Conservation (phyloP, 2,113 vertebrate species). For the Tenebrosternarchus preto region DNA sequence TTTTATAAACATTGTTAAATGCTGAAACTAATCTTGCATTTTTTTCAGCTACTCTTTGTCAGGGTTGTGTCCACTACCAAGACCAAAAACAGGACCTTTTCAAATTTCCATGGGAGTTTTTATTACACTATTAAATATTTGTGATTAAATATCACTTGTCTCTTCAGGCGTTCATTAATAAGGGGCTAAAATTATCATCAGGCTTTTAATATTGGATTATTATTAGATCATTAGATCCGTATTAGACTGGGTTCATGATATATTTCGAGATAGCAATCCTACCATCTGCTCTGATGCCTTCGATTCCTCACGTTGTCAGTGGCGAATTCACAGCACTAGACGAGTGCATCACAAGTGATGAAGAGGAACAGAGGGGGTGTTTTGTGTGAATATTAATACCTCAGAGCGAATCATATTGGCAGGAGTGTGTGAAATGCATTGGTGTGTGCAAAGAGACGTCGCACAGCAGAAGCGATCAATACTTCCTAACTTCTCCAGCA, state of each 20-base stretch:
- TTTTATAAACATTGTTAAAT: too few species aligned
- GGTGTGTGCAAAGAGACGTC: slow-evolving; percentile 17
- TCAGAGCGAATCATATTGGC: slow-evolving; percentile 31
- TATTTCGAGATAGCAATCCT: slow-evolving; percentile 20
- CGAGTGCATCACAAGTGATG: not conserved
- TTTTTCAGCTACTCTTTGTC: not conserved
- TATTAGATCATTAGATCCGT: not conserved
- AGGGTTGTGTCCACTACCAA: not conserved
- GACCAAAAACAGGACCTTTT: slow-evolving; percentile 22
- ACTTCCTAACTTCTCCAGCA: not conserved
- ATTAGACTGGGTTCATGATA: slow-evolving; percentile 29
- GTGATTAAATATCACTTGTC: slow-evolving; percentile 28
- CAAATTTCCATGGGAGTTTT: not conserved
- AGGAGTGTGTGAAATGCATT: slow-evolving; percentile 11
- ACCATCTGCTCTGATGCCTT: not conserved
- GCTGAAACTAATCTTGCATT: too few species aligned
- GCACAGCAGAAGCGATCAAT: slow-evolving; percentile 20
- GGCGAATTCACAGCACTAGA: not conserved
- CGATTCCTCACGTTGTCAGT: not conserved
- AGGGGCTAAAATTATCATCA: slow-evolving; percentile 42
- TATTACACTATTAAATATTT: slow-evolving; percentile 13
- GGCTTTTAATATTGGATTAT: slow-evolving; percentile 45
- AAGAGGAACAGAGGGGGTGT: not conserved
- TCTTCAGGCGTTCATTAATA: slow-evolving; percentile 33
- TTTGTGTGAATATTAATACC: slow-evolving; percentile 18